Evolutionary conservation across 53 echinoderm and acorn worm species (phyloP), one percentile per base, ranked within the genome.

Genomic region (Paracentrotus lividus): DNA sequence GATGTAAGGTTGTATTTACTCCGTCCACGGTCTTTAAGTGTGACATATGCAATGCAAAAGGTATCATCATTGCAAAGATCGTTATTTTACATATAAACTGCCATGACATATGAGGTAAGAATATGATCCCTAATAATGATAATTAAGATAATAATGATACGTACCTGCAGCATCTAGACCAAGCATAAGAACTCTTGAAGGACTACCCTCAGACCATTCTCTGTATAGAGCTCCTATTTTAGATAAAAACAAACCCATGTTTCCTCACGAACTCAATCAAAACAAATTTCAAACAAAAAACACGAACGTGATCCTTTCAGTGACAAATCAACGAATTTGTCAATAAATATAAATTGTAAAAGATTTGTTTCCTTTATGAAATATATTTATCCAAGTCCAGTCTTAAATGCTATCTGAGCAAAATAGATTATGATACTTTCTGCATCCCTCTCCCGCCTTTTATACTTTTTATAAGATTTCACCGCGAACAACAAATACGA

Each of bases 141-240:
- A n/a, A n/a, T n/a, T n/a, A n/a, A n/a, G n/a, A n/a, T n/a, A n/a
- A n/a, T n/a, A n/a, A n/a, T n/a, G 1, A 51, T 49, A 54, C 96
- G 93, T 85, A 99, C 99, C 99, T 72, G 99, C 99, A 44, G 96
- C 97, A 77, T 99, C 99, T 15, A 99, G 95, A 49, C 99, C 99
- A 27, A 99, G 94, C 94, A 99, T 90, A 45, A 99, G 90, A 36
- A 99, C 97, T 61, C 99, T 94, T 61, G 95, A 95, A 12, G 97
- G 98, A 38, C 94, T 90, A 45, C 97, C 96, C 8, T 91, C 94
- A 5, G 97, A 93, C 92, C 94, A 98, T 43, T 91, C 84, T 54
- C 84, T 90, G 42, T 95, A 93, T 18, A 97, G 91, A 43, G 64
- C 77, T 60, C 64, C 54, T 23, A 98, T 34, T 88, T 91, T 97